A percentile compares a stretch with the other conserved stretches of the same genome.
Conservation (phyloP, 1,140 invertebrate species). For the Platyura marginata region DNA sequence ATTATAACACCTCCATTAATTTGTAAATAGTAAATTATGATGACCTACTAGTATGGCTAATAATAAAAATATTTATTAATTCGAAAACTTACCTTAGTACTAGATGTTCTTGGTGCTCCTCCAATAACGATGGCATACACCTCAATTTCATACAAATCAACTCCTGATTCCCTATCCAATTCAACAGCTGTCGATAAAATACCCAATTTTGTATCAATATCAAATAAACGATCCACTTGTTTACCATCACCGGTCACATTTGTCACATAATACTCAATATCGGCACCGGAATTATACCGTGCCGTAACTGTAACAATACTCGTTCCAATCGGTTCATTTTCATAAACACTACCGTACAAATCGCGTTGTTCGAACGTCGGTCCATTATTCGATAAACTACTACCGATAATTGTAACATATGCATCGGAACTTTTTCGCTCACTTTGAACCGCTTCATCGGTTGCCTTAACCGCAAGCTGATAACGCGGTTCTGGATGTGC, state of each 20-base stretch:
- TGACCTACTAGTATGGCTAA: too few relatives aligned
- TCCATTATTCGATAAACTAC: slow-evolving; percentile 27
- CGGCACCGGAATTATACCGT: slow-evolving; percentile 30
- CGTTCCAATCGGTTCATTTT: slow-evolving; percentile 74
- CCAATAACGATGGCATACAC: slow-evolving; percentile 58
- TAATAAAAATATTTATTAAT: background rate
- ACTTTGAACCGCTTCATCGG: slow-evolving; percentile 75
- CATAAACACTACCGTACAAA: slow-evolving; percentile 56
- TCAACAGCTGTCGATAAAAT: slow-evolving; percentile 67
- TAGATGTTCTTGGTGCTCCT: slow-evolving; percentile 46
- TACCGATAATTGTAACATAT: slow-evolving; percentile 56
- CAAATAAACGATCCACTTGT: slow-evolving; percentile 68
- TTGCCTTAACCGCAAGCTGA: slow-evolving; percentile 68
- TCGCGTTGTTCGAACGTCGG: slow-evolving; percentile 43
- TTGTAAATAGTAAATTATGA: too few relatives aligned
- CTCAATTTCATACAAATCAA: slow-evolving; percentile 61
- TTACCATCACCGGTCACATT: slow-evolving; percentile 63
- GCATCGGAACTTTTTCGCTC: slow-evolving; percentile 69
- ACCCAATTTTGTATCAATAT: slow-evolving; percentile 75
- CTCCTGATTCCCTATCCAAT: slow-evolving; percentile 69
- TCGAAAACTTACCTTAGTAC: slow-evolving; percentile 51
- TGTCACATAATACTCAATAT: slow-evolving; percentile 81
- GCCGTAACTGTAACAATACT: slow-evolving; percentile 64
- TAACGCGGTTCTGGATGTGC: slow-evolving; percentile 50
- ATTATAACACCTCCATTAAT: too few relatives aligned